Evolutionary conservation across 1,140 invertebrate species (phyloP), one percentile per base, ranked within the genome.

Genomic region (Triops cancriformis): DNA sequence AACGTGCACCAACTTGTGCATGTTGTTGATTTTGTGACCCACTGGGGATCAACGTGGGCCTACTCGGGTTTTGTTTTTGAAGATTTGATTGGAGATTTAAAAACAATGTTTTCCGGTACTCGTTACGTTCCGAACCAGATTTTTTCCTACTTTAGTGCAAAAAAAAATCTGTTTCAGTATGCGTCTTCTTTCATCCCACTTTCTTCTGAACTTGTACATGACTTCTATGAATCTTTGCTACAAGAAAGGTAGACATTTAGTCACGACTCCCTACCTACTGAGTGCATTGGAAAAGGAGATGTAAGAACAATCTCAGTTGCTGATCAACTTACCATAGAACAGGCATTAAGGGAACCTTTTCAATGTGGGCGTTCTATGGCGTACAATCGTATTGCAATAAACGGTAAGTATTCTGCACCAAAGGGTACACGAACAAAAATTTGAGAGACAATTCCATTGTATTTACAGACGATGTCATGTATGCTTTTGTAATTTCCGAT

Each of bases 21-120:
- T 28, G 27, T 77, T 72, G 4, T 37, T n/a, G 43, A 74, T n/a
- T n/a, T 26, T 45, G 43, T 77, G 18, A 18, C 26, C n/a, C 18
- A 74, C 45, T 72, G 76, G 43, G 76, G 76, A 23, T 45, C 43
- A 18, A 42, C 51, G 12, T 77, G 76, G 76, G 23, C 76, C 7
- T 72, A 51, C 31, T 77, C 76, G 23, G 43, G n/a, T 10, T 77
- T 77, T 28, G 41, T 77, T 18, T 77, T 77, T 31, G 51, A 77
- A 72, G 45, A 72, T 31, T 26, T 51, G 26, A 26, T 27, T 26
- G n/a, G n/a, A n/a, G n/a, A n/a, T n/a, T n/a, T n/a, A n/a, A n/a
- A n/a, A n/a, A n/a, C n/a, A n/a, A n/a, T n/a, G n/a, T n/a, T n/a
- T n/a, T n/a, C n/a, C n/a, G n/a, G n/a, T n/a, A n/a, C n/a, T n/a